Evolutionary conservation across 2,797 vertebrate species (phyloP).

Genomic region (Semotilus atromaculatus): DNA sequence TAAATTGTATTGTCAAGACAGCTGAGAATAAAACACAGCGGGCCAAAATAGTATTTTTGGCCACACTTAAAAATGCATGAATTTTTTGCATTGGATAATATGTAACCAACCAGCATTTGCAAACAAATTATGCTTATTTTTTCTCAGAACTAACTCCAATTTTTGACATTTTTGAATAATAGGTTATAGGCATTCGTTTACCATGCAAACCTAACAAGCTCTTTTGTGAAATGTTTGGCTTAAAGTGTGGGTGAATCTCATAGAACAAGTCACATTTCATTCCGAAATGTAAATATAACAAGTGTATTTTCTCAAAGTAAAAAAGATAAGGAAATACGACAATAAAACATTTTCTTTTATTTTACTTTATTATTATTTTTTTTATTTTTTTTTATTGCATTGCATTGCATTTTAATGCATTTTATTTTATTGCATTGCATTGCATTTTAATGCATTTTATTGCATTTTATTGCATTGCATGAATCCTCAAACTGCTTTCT

Average conservation of each 20-base stretch:
- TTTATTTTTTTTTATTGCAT: no score
- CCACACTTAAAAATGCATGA: neutral
- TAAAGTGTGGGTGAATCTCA: neutral
- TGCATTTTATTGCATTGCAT: neutral
- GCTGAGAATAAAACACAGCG: conserved; percentile 25
- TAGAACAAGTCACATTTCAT: neutral
- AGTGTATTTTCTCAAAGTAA: neutral
- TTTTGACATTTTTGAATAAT: neutral
- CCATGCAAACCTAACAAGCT: neutral
- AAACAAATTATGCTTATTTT: neutral
- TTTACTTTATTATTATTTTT: no score
- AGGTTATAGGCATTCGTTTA: neutral
- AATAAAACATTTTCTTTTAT: neutral
- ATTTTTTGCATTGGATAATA: neutral
- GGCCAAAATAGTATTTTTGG: neutral
- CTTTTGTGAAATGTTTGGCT: neutral
- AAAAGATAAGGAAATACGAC: neutral
- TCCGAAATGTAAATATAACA: neutral
- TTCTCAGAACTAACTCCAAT: neutral
- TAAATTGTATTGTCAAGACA: conserved; percentile 11
- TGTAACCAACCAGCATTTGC: neutral
- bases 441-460: no score
- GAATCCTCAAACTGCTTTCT: neutral
- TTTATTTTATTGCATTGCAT: neutral
- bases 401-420: no score